These are phyloP conservation scores for Sebastiscus albofasciatus DNA, from an alignment of 2,797 vertebrate species.

Conservation along the genomic window DNA sequence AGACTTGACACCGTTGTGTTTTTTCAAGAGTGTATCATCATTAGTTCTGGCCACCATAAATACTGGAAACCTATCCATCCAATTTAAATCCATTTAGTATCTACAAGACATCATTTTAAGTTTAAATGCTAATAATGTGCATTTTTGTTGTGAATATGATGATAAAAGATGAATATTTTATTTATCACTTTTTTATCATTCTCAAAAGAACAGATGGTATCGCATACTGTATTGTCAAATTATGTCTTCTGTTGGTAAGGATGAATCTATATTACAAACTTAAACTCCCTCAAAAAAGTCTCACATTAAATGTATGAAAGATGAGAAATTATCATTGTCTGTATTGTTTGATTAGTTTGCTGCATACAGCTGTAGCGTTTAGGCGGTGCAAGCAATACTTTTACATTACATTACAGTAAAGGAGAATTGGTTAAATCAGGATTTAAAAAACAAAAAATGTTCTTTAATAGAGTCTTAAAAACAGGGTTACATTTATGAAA, in stretches of 20 bases:
- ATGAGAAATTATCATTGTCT: not conserved
- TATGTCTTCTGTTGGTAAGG: not conserved
- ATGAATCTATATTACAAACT: not conserved
- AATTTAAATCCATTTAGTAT: not conserved
- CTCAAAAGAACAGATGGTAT: not conserved
- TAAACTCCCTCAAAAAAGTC: not conserved
- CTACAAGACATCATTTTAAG: not conserved
- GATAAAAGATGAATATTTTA: not conserved
- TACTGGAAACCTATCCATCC: not conserved
- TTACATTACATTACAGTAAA: not conserved
- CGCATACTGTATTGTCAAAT: not conserved
- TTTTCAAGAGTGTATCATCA: conserved; percentile 21
- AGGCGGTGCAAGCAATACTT: not conserved
- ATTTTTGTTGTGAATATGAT: not conserved
- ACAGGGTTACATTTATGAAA: not conserved
- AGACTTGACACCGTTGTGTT: not conserved
- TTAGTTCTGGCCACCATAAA: conserved; percentile 21
- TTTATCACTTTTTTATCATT: not conserved
- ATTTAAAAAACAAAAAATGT: not conserved
- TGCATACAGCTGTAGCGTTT: not conserved
- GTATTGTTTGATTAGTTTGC: not conserved
- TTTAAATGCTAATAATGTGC: not conserved
- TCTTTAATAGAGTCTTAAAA: not conserved
- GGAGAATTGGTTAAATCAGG: not conserved
- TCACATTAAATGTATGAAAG: not conserved